Base-by-base conservation (phyloP, 2,797 vertebrate species). In the Sparidentex hasta region DNA sequence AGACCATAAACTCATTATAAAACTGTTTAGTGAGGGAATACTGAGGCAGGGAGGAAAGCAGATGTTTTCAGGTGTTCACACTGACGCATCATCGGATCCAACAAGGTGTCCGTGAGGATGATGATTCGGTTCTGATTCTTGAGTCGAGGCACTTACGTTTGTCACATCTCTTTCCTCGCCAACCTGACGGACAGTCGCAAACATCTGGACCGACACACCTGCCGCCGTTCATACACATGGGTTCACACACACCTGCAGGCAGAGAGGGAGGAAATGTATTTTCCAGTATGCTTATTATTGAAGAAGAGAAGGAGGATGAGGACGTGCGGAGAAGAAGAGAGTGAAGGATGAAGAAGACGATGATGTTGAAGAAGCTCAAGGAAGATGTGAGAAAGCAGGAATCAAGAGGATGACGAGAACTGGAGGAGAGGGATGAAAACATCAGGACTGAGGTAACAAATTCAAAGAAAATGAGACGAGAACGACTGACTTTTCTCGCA, bases 401-500 rank as follows among this genome's bases (percentile, higher is more conserved):
- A 12, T 23, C 5, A 17, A 29, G 29, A 29, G 29, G 29, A 33
- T 33, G 29, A 33, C 7, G 29, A 33, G 5, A 33, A 33, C 5
- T 33, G 29, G 29, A 33, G 29, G 29, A 33, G 7, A 33, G 29
- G 29, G 29, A 33, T 33, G 13, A 13, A 44, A 44, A 44, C 3
- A 4, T 16, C 43, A 14, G 5, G 14, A 44, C 4, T 14, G 13
- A 14, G 14, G 43, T 16, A 44, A 5, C 4, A 9, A 59, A 12
- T 12, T 11, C 11, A 17, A 62, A 16, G 51, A 17, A 29, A 50
- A 11, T n/a, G 7, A 7, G 25, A 52, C 7, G 9, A 65, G 21
- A n/a, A 29, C 23, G 12, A 70, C 97, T 92, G 91, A 99, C 97
- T 96, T 95, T 94, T 97, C 90, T 98, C 96, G 82, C 97, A 99